Percentiles rank a stretch among this genome's conserved stretches.
phyloP scores from a whole-genome alignment of 2,888 invertebrate genomes.

The Drosophila formosana region DNA sequence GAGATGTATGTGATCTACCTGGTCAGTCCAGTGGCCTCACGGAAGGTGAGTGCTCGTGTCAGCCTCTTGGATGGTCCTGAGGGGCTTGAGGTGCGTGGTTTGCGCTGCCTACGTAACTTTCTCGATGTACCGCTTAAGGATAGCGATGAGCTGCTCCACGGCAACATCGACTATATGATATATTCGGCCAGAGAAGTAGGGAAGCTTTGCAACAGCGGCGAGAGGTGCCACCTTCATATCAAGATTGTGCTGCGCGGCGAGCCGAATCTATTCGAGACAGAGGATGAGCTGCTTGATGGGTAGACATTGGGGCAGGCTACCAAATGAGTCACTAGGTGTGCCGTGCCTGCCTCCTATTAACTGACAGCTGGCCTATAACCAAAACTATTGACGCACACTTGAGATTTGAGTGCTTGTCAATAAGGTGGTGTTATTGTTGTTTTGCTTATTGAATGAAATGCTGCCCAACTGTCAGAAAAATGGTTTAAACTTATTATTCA shows the following conservation, averaged over 20 bases:
- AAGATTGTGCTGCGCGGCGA: slow-evolving; percentile 54
- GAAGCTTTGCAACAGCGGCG: slow-evolving; percentile 22
- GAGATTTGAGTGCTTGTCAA: slow-evolving; percentile 73
- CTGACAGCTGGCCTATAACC: slow-evolving; percentile 46
- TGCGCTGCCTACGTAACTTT: slow-evolving; percentile 55
- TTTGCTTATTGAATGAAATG: slow-evolving; percentile 49
- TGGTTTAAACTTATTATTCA: slow-evolving; percentile 59
- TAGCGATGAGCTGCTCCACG: slow-evolving; percentile 42
- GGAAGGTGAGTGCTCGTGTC: slow-evolving; percentile 45
- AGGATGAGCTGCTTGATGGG: not conserved
- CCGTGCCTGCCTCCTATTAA: not conserved
- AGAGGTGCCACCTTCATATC: slow-evolving; percentile 24
- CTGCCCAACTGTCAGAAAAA: slow-evolving; percentile 63
- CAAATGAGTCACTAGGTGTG: slow-evolving; percentile 37
- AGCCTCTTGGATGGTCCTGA: slow-evolving; percentile 25
- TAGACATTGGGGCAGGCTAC: not conserved
- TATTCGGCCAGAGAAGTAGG: slow-evolving; percentile 46
- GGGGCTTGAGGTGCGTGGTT: slow-evolving; percentile 39
- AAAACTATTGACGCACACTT: slow-evolving; percentile 66
- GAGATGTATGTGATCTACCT: slow-evolving; percentile 53
- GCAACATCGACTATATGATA: slow-evolving; percentile 57
- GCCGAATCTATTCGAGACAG: slow-evolving; percentile 44
- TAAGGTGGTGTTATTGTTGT: slow-evolving; percentile 43
- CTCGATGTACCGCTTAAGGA: slow-evolving; percentile 48
- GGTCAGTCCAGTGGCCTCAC: slow-evolving; percentile 43